Evolutionary conservation across 2,888 invertebrate genomes (phyloP), one percentile per base, ranked within the genome.

Genomic region (Sabatieria punctata): DNA sequence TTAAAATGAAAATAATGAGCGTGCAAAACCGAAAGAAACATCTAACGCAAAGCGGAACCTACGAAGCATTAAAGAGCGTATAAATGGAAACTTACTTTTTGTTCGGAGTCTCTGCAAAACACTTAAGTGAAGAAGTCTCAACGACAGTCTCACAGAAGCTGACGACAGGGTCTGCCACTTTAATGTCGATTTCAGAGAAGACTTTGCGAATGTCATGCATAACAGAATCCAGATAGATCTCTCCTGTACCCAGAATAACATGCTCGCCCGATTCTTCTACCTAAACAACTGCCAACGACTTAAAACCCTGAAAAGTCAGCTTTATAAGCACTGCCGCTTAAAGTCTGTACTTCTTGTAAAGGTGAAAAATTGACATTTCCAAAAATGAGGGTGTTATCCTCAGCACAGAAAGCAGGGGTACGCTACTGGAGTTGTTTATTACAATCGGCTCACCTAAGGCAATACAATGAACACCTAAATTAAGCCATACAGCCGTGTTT

Each of bases 131-230:
- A 19, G 93, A 93, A 0, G 97, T 97, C 69, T 99, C 97, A 1
- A 97, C 95, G 0, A 99, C 97, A 0, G 97, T 97, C 72, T 99
- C 97, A 68, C 95, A 95, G 68, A 97, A 97, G 0, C 85, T 82
- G 0, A 99, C 97, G 0, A 97, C 97, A 0, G 97, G 97, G 74
- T 97, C 97, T 0, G 97, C 95, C 1, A 99, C 97, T 75, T 76
- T 74, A 53, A 78, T 78, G 62, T 78, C 78, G 73, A 65, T 65
- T 42, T 65, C 63, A 21, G 58, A 60, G 52, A 65, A 50, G 4
- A 50, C 89, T 65, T 91, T 89, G 48, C 97, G 71, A 46, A 97
- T 74, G 72, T 99, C 97, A 68, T 99, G 95, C 97, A 99, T 97
- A 1, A 95, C 95, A 65, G 93, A 97, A 71, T 99, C 97, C 46